Conservation (phyloP, 2,888 invertebrate genomes). For the Philereme transversata region DNA sequence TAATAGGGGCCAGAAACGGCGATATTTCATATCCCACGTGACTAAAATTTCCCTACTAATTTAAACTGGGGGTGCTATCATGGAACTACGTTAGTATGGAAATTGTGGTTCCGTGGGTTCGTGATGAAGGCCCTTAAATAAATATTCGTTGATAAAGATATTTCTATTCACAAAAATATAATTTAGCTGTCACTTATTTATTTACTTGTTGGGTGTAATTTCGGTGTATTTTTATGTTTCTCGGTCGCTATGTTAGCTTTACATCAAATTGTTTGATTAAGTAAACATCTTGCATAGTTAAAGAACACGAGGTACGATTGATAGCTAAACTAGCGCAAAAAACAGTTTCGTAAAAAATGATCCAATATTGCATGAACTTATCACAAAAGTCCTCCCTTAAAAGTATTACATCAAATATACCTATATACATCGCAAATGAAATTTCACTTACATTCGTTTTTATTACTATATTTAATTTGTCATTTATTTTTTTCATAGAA, state of each 20-base stretch:
- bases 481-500: constrained; percentile 70
- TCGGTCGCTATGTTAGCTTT: constrained; percentile 59
- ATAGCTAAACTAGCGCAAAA: constrained; percentile 57
- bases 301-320: constrained; percentile 16
- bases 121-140: constrained; percentile 8
- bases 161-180: constrained; percentile 8
- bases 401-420: constrained; percentile 56
- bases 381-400: constrained; percentile 68
- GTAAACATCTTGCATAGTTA: constrained; percentile 21
- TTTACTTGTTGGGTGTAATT: constrained; percentile 1
- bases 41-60: constrained; percentile 4
- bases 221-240: constrained; percentile 7
- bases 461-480: constrained; percentile 79
- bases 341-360: constrained; percentile 54
- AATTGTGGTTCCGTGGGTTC: no score
- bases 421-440: constrained; percentile 80
- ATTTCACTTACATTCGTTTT: constrained; percentile 63
- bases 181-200: background rate
- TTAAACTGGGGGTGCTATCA: no score
- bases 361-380: constrained; percentile 75
- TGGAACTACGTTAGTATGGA: no score
- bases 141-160: constrained; percentile 20
- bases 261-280: constrained; percentile 18
- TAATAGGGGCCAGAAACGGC: no score
- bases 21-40: no score